These are phyloP conservation scores for Apoderus coryli DNA, from an alignment of 2,888 invertebrate genomes.

Conservation along the genomic window DNA sequence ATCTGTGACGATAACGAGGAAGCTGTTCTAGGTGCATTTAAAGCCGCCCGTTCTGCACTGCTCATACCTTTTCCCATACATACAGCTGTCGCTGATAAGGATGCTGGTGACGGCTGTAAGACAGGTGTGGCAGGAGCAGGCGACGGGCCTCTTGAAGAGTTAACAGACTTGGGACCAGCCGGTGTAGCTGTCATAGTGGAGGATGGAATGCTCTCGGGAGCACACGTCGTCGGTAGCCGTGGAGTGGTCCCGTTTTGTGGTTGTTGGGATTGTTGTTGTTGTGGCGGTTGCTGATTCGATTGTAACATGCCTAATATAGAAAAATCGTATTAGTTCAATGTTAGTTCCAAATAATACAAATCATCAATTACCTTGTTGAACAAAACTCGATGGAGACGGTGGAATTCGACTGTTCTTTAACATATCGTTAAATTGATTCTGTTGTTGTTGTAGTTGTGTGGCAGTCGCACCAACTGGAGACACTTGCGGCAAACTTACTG, in stretches of 20 bases:
- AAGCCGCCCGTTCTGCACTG: conserved; percentile 37
- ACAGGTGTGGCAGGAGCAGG: conserved; percentile 37
- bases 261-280: conserved; percentile 29
- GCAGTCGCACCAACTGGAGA: conserved; percentile 33
- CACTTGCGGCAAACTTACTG: conserved; percentile 29
- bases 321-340: too few species aligned
- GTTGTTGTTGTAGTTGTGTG: conserved; percentile 25
- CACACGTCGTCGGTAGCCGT: conserved; percentile 15
- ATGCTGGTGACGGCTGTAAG: conserved; percentile 30
- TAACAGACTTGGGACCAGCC: conserved; percentile 45
- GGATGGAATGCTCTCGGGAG: conserved; percentile 22
- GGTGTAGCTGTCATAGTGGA: conserved; percentile 4
- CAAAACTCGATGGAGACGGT: conserved; percentile 30
- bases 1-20: conserved; percentile 50
- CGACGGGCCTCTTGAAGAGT: conserved; percentile 42
- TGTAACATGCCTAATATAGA: too few species aligned
- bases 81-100: conserved; percentile 29
- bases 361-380: too few species aligned
- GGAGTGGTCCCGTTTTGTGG: conserved; percentile 29
- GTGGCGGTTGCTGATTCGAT: conserved; percentile 23
- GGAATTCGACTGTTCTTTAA: conserved; percentile 39
- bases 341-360: too few species aligned
- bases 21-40: conserved; percentile 36
- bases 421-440: conserved; percentile 40
- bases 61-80: conserved; percentile 40